phyloP scores from a whole-genome alignment of 2,113 vertebrate species.

The Hydrolagus affinis region DNA sequence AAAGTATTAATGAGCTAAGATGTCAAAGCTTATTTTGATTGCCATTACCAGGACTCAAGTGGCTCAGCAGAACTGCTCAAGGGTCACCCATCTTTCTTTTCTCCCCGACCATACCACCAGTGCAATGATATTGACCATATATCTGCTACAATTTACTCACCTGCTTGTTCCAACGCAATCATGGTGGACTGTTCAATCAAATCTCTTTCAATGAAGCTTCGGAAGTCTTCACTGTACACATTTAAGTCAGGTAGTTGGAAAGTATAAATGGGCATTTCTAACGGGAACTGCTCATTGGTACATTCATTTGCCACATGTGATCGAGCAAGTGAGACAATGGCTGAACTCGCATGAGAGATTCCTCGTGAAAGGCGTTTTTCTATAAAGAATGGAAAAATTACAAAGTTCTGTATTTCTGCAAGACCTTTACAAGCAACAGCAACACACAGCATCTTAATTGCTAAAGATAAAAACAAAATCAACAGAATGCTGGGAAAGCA shows the following conservation, averaged over 20 bases:
- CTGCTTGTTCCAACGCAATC: conserved; percentile 92
- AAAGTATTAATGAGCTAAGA: too few relatives aligned
- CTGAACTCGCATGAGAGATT: conserved; percentile 98
- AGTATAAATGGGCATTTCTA: conserved; percentile 98
- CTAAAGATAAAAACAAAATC: neutral
- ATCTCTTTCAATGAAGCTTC: conserved; percentile 90
- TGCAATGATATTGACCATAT: neutral
- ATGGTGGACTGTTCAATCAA: conserved; percentile 95
- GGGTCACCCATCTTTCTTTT: neutral
- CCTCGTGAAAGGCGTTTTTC: conserved; percentile 93
- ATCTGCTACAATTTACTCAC: conserved; percentile 51
- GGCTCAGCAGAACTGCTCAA: too few relatives aligned
- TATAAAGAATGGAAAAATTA: conserved; percentile 39
- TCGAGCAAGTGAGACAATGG: conserved; percentile 89
- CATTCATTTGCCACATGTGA: conserved; percentile 87
- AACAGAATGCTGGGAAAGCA: too few relatives aligned
- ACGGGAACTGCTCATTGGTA: conserved; percentile 83
- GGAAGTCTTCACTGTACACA: conserved; percentile 94
- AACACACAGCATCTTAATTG: neutral
- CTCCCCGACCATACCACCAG: neutral
- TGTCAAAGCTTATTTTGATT: too few relatives aligned
- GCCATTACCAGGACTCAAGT: too few relatives aligned
- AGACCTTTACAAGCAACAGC: neutral
- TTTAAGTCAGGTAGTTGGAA: conserved; percentile 97
- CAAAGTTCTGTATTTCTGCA: neutral